phyloP scores from a whole-genome alignment of 2,797 vertebrate species.

The Apodemus agrarius region DNA sequence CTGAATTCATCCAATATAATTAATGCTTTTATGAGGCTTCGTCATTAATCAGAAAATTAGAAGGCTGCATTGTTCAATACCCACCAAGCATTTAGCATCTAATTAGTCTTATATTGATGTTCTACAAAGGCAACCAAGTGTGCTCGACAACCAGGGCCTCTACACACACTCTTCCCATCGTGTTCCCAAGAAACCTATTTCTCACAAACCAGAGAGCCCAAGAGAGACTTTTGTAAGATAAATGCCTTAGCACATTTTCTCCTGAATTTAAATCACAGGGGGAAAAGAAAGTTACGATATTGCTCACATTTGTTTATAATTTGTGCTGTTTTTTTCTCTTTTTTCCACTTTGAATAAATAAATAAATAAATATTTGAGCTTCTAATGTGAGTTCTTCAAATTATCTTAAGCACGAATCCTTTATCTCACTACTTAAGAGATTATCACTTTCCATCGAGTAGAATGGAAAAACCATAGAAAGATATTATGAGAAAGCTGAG shows the following conservation, averaged over 20 bases:
- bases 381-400: slow-evolving; percentile 45
- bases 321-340: neutral
- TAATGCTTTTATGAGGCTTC: slow-evolving; percentile 78
- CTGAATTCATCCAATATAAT: slow-evolving; percentile 79
- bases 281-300: neutral
- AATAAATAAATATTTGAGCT: slow-evolving; percentile 53
- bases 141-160: slow-evolving; percentile 40
- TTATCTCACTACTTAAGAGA: slow-evolving; percentile 40
- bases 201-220: slow-evolving; percentile 29
- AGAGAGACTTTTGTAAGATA: slow-evolving; percentile 62
- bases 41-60: slow-evolving; percentile 83
- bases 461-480: slow-evolving; percentile 57
- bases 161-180: neutral
- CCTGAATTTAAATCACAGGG: slow-evolving; percentile 63
- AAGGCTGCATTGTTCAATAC: slow-evolving; percentile 78
- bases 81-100: slow-evolving; percentile 74
- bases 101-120: slow-evolving; percentile 79
- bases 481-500: slow-evolving; percentile 26
- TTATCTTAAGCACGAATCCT: slow-evolving; percentile 51
- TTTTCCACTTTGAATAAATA: neutral
- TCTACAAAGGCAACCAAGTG: slow-evolving; percentile 62
- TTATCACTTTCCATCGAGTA: slow-evolving; percentile 38
- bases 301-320: slow-evolving; percentile 25
- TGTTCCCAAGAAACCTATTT: slow-evolving; percentile 39
- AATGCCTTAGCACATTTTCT: slow-evolving; percentile 37